Evolutionary conservation across 2,888 invertebrate species (phyloP), one percentile per base, ranked within the genome.

Genomic region (Macaria liturata): DNA sequence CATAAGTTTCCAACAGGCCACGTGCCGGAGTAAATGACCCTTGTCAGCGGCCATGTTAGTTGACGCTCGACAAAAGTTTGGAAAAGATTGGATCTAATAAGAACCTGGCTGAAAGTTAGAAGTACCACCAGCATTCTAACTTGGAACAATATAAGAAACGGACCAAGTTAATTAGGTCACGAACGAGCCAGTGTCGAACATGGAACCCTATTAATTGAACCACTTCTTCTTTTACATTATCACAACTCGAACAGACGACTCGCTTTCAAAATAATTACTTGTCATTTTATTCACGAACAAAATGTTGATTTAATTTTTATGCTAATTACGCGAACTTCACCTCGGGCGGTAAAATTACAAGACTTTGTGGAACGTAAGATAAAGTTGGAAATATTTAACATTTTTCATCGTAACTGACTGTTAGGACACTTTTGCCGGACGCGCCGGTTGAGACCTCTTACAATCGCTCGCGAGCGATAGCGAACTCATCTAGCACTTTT

Each of bases 111-210:
- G 39, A 56, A 54, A 54, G 37, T 56, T 59, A n/a, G 58, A 57
- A 52, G 54, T 54, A 50, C 54, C 61, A 48, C 47, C 71, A 75
- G 68, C 66, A 65, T 62, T 37, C 66, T 62, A 70, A 76, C 67
- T 74, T 73, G 67, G 78, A 72, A 79, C 78, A 81, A 79, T 79
- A 77, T 78, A 80, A 81, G 81, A 81, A 82, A 81, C 73, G 80
- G 75, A 72, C 72, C 61, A 72, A 75, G 75, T 79, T 83, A 88
- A 88, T 88, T 88, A 83, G 87, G 86, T 87, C 87, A 88, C 87
- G 88, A 85, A 77, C 81, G 68, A 75, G 75, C 72, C 80, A 75
- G 74, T 84, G 85, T 86, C 80, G 84, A 83, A 84, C 85, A 84
- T 81, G 78, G 80, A 73, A 70, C 75, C 69, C 80, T 75, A 84